Base-by-base conservation (phyloP, 1,140 invertebrate genomes). In the Colletes gigas region DNA sequence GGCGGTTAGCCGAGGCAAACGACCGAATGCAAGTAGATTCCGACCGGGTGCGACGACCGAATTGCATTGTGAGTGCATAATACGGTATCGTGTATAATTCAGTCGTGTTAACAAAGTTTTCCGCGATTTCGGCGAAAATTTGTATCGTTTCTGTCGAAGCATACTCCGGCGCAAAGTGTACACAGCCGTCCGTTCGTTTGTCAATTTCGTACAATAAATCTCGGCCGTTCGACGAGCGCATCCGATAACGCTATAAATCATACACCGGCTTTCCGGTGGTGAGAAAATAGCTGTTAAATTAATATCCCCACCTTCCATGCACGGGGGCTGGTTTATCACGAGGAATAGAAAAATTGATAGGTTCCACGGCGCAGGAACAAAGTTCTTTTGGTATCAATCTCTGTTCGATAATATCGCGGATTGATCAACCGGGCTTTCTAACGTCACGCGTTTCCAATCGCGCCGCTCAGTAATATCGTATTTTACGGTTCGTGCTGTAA, bases 1-100 rank as follows among this genome's bases (percentile, higher is more conserved):
- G 76, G 89, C 62, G 86, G 88, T 90, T 85, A 39, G 67, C 83
- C 85, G 59, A 84, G 69, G 77, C 82, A 89, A 91, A 91, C 86
- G 89, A 85, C 72, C 68, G 75, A 57, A 76, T 82, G 73, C 63
- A 70, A 73, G 54, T 19, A n/a, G 69, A 63, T 80, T 47, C 17
- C 44, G 67, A 10, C 59, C 39, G 55, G 39, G 71, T 12, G 60
- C 71, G 75, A 86, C 39, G 71, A 77, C 66, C 60, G 75, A 59
- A 67, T 75, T 72, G 59, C 60, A 62, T 67, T 30, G 44, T 30
- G 75, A 73, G 79, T 52, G 75, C 72, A 76, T 84, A 78, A 78
- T 82, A 75, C 70, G 70, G 52, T 74, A 57, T 41, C 78, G 59
- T 52, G 39, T 30, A 76, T 80, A 78, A 66, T 81, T 81, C 63